Percentiles rank a stretch among this genome's conserved stretches.
Evolutionary conservation across 2,888 invertebrate genomes (phyloP).

Genomic region (Scaptomyza caliginosa): DNA sequence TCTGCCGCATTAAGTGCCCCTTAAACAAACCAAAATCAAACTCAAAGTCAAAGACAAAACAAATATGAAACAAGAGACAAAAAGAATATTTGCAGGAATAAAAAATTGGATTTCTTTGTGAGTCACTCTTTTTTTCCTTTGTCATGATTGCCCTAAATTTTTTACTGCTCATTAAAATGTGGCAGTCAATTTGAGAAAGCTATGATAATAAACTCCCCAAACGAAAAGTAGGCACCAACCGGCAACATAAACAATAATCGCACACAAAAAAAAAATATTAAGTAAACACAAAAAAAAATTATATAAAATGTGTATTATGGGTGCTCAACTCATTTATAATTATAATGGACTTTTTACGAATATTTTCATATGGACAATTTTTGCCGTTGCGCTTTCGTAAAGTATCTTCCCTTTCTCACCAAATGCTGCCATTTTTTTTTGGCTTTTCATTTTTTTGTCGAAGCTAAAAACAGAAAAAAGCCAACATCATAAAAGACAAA

Average conservation of each 20-base stretch:
- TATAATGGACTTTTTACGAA: slow-evolving; percentile 77
- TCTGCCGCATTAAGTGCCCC: not conserved
- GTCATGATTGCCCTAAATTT: slow-evolving; percentile 58
- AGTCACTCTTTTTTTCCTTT: slow-evolving; percentile 27
- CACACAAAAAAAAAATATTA: slow-evolving; percentile 13
- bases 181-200: slow-evolving; percentile 72
- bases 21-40: not conserved
- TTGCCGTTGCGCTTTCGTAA: slow-evolving; percentile 17
- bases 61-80: slow-evolving; percentile 41
- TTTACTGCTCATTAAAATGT: slow-evolving; percentile 74
- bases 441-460: slow-evolving; percentile 18
- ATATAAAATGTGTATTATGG: slow-evolving; percentile 71
- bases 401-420: not conserved
- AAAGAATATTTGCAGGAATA: slow-evolving; percentile 6
- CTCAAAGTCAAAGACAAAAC: slow-evolving; percentile 26
- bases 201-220: slow-evolving; percentile 48
- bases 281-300: slow-evolving; percentile 13
- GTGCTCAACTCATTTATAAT: slow-evolving; percentile 79
- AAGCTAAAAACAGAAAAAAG: slow-evolving; percentile 45
- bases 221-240: not conserved
- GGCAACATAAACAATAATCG: slow-evolving; percentile 27
- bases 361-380: slow-evolving; percentile 37
- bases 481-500: slow-evolving; percentile 78
- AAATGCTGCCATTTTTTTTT: not conserved
- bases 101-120: slow-evolving; percentile 38